Evolutionary conservation across 2,797 vertebrate species (phyloP).

Genomic region (Tamandua tetradactyla): DNA sequence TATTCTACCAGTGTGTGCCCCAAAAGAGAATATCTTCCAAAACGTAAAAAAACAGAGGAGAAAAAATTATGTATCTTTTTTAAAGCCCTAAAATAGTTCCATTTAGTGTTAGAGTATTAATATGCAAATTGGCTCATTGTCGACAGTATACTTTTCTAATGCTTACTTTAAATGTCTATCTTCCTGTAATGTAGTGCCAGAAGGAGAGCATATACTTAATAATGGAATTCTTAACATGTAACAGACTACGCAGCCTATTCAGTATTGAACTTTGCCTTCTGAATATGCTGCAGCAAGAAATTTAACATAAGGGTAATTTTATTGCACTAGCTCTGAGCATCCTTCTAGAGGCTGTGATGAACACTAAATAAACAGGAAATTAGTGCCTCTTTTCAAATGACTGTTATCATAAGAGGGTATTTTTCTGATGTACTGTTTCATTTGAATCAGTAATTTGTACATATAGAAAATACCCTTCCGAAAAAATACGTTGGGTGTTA

Average conservation of each 20-base stretch:
- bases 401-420: constrained; percentile 7
- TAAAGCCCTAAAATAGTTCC: constrained; percentile 14
- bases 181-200: neutral
- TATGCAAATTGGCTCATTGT: neutral
- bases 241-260: neutral
- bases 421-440: constrained; percentile 21
- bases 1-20: neutral
- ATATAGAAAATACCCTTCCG: constrained; percentile 26
- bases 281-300: neutral
- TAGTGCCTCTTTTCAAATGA: constrained; percentile 33
- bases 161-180: neutral
- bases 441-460: constrained; percentile 3
- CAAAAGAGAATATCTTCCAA: neutral
- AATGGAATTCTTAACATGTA: neutral
- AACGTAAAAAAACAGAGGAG: neutral
- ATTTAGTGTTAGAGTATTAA: constrained; percentile 18
- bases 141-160: constrained; percentile 29
- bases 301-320: constrained; percentile 26
- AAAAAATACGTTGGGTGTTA: neutral
- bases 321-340: neutral
- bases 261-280: neutral
- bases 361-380: constrained; percentile 51
- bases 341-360: constrained; percentile 8
- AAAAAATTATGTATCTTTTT: neutral
- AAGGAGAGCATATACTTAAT: neutral